These are phyloP conservation scores for Saguinus midas DNA, from an alignment of 2,113 vertebrate species.

Conservation along the genomic window DNA sequence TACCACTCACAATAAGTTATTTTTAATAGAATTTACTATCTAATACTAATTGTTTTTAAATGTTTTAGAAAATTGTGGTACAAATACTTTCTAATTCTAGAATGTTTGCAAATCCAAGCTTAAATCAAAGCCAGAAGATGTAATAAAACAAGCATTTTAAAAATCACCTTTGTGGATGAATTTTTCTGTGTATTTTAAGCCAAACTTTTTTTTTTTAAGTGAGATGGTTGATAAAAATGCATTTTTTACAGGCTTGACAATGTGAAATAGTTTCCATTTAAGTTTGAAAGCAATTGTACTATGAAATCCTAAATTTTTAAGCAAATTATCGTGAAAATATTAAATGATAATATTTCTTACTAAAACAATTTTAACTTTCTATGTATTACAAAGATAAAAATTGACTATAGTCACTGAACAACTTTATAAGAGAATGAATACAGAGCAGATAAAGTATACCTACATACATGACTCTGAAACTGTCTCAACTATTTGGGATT, in stretches of 20 bases:
- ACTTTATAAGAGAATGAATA: constrained; percentile 1
- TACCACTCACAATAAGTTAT: background rate
- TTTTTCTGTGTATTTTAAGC: constrained; percentile 29
- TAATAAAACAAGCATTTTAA: background rate
- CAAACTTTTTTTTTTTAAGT: background rate
- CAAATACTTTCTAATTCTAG: background rate
- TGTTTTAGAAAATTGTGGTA: background rate
- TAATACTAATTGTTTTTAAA: constrained; percentile 38
- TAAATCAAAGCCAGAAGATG: background rate
- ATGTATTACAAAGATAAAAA: constrained; percentile 1
- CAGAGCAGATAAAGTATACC: background rate
- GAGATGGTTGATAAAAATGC: constrained; percentile 17
- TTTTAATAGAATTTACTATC: constrained; percentile 35
- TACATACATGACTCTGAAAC: background rate
- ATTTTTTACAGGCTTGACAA: constrained; percentile 35
- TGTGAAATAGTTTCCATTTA: constrained; percentile 9
- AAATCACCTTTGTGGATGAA: background rate
- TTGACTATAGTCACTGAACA: background rate
- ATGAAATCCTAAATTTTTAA: constrained; percentile 33
- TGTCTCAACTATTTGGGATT: background rate
- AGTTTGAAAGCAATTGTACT: background rate
- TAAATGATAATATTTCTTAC: background rate
- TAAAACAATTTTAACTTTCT: background rate
- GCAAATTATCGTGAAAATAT: background rate
- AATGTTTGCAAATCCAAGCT: constrained; percentile 3